Base-by-base conservation (phyloP, 1,140 invertebrate genomes). In the Drosophila setifemur region DNA sequence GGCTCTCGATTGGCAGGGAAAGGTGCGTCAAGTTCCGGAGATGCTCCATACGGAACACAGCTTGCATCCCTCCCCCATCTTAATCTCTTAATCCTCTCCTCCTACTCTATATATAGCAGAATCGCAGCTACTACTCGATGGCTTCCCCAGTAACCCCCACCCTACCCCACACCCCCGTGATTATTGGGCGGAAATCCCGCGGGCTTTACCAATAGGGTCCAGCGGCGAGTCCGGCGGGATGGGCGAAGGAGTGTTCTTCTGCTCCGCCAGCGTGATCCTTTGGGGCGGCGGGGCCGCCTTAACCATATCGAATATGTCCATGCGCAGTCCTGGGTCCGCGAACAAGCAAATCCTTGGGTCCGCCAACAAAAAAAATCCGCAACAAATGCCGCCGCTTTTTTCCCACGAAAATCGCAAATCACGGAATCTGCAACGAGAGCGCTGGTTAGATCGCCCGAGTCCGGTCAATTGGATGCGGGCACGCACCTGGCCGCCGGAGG, bases 261-360 rank as follows among this genome's bases (percentile, higher is more conserved):
- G 18, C 3, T 40, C 14, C 14, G 7, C 5, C 2, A 9, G 44
- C 5, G 53, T 18, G n/a, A 85, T 57, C 5, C 39, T 42, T 12
- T 37, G 14, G 8, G 79, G 79, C 16, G 79, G 79, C 37, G 81
- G 66, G 0, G 75, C 81, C 6, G 71, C 66, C 11, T 83, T 69
- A 6, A 85, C 81, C 12, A 74, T 23, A 16, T 85, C 79, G 23
- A 85, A 85, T 7, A 85, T 52, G 40, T 83, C 79, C 79, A 83
- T 85, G n/a, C n/a, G n/a, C n/a, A n/a, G 19, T 18, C 33, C n/a
- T n/a, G n/a, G n/a, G n/a, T 11, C 29, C 4, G 11, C 8, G 3
- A 18, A n/a, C 7, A 37, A 47, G 12, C 42, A n/a, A n/a, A 14
- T 21, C 14, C n/a, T n/a, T n/a, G n/a, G n/a, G n/a, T n/a, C n/a